Evolutionary conservation across 2,113 vertebrate species (phyloP).

Genomic region (Caloenas nicobarica): DNA sequence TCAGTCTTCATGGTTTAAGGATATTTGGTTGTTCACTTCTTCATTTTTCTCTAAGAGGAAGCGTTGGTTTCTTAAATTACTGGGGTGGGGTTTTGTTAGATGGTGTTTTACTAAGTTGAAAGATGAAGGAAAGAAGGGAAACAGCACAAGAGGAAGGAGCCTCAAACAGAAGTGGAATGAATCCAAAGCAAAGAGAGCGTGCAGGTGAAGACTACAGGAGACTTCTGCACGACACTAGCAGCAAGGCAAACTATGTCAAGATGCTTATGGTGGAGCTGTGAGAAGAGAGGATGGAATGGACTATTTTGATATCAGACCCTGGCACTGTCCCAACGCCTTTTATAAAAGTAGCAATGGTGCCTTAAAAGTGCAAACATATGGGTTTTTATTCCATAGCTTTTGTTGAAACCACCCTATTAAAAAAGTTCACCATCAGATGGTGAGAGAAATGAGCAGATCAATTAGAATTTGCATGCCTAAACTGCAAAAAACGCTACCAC

Average conservation of each 20-base stretch:
- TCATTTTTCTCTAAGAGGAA: background rate
- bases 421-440: background rate
- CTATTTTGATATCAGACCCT: background rate
- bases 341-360: background rate
- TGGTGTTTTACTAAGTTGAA: background rate
- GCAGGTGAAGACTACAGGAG: background rate
- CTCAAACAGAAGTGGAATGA: background rate
- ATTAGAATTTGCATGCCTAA: background rate
- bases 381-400: background rate
- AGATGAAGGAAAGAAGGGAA: conserved; percentile 3
- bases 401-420: background rate
- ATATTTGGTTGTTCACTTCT: background rate
- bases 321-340: background rate
- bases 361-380: background rate
- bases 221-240: background rate
- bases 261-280: background rate
- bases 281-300: background rate
- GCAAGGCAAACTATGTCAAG: background rate
- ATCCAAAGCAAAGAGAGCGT: background rate
- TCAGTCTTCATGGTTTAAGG: background rate
- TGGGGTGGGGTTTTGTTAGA: background rate
- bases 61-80: background rate
- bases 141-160: background rate
- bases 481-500: background rate
- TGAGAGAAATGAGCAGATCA: background rate